These are phyloP conservation scores for Actinopyga echinites DNA, from an alignment of 53 echinoderm and acorn worm genomes.

Conservation along the genomic window DNA sequence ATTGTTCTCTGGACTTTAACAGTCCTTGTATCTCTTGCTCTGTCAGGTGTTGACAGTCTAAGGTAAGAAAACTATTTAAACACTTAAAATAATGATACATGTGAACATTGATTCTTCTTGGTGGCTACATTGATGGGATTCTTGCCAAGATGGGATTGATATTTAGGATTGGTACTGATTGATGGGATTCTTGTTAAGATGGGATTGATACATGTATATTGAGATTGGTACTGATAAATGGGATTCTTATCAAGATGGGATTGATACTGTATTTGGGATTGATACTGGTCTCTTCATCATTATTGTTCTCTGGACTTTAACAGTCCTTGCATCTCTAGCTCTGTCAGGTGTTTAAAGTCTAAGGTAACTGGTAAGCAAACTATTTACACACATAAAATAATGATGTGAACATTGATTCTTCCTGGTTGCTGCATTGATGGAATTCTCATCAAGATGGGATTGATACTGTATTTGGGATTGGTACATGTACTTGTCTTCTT, in stretches of 20 bases:
- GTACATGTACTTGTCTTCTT: conserved; percentile 77
- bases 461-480: too few relatives aligned
- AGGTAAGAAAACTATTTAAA: conserved; percentile 40
- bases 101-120: too few relatives aligned
- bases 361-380: conserved; percentile 35
- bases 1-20: conserved; percentile 78
- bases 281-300: conserved; percentile 82
- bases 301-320: conserved; percentile 72
- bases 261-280: conserved; percentile 84
- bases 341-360: conserved; percentile 66
- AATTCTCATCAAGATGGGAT: too few relatives aligned
- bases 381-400: too few relatives aligned
- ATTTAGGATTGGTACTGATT: too few relatives aligned
- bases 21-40: conserved; percentile 67
- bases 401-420: too few relatives aligned
- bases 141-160: too few relatives aligned
- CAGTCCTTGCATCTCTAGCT: conserved; percentile 70
- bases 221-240: conserved; percentile 64
- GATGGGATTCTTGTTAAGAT: not conserved
- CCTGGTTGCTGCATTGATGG: too few relatives aligned
- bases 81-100: too few relatives aligned
- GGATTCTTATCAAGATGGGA: conserved; percentile 54
- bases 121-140: too few relatives aligned
- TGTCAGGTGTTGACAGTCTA: conserved; percentile 64
- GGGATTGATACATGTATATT: conserved; percentile 53